A percentile compares a stretch with the other conserved stretches of the same genome.
Conservation (phyloP, 2,797 vertebrate genomes). For the Sardinella longiceps region DNA sequence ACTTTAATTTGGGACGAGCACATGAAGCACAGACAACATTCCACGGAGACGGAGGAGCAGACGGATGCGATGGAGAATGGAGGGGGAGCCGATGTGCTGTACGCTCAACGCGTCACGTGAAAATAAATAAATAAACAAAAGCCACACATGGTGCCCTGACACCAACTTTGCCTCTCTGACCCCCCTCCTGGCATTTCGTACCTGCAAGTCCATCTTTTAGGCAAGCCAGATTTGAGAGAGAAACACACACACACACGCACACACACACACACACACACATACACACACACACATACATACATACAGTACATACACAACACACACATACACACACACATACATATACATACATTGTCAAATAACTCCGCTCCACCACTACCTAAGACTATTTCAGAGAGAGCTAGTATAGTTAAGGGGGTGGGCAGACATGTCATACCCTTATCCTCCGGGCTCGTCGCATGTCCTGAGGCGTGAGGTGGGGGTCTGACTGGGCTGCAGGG, state of each 20-base stretch:
- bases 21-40: constrained; percentile 38
- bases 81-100: constrained; percentile 37
- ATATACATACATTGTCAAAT: constrained; percentile 64
- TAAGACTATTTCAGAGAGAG: constrained; percentile 37
- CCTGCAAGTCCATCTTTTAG: constrained; percentile 93
- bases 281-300: constrained; percentile 54
- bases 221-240: constrained; percentile 71
- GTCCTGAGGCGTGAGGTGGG: constrained; percentile 87
- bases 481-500: constrained; percentile 67
- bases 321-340: constrained; percentile 54
- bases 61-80: constrained; percentile 47
- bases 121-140: constrained; percentile 28
- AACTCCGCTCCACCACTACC: constrained; percentile 38
- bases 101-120: constrained; percentile 37
- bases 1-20: background rate
- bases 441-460: constrained; percentile 93
- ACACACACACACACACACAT: constrained; percentile 54
- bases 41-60: constrained; percentile 36
- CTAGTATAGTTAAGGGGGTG: background rate
- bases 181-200: constrained; percentile 68
- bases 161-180: constrained; percentile 5
- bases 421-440: constrained; percentile 73
- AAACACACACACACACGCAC: constrained; percentile 64
- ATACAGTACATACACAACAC: too few species aligned
- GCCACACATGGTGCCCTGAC: constrained; percentile 28